These are phyloP conservation scores for Typhlomys cinereus DNA, from an alignment of 2,113 vertebrate species.

Conservation along the genomic window DNA sequence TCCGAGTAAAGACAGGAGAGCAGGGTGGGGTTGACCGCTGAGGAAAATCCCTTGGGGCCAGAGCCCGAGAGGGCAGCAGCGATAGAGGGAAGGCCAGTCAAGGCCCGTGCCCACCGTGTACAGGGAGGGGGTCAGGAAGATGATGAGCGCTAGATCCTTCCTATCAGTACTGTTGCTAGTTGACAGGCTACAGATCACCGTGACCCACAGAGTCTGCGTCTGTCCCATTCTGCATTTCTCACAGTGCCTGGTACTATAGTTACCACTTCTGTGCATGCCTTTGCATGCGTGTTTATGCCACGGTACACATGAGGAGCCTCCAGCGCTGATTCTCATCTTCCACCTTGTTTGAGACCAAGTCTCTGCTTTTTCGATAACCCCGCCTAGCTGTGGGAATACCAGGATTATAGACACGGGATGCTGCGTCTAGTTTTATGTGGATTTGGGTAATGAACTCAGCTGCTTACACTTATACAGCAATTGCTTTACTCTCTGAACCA, in stretches of 20 bases:
- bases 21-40: background rate
- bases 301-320: background rate
- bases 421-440: too few relatives aligned
- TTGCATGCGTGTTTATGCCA: background rate
- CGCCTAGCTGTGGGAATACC: too few relatives aligned
- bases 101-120: rapidly evolving
- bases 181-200: background rate
- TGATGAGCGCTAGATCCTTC: background rate
- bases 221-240: background rate
- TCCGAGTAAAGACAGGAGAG: background rate
- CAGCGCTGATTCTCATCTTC: background rate
- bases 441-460: too few relatives aligned
- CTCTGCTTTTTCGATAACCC: too few relatives aligned
- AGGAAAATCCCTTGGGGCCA: background rate
- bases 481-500: too few relatives aligned
- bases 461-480: too few relatives aligned
- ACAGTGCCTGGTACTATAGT: background rate
- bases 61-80: background rate
- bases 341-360: too few relatives aligned
- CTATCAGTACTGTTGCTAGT: rapidly evolving
- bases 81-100: background rate
- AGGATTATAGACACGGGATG: too few relatives aligned
- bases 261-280: background rate
- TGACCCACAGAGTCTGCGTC: background rate
- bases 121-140: rapidly evolving